Base-by-base conservation (phyloP, 2,113 vertebrate species). In the Erythrolamprus reginae region DNA sequence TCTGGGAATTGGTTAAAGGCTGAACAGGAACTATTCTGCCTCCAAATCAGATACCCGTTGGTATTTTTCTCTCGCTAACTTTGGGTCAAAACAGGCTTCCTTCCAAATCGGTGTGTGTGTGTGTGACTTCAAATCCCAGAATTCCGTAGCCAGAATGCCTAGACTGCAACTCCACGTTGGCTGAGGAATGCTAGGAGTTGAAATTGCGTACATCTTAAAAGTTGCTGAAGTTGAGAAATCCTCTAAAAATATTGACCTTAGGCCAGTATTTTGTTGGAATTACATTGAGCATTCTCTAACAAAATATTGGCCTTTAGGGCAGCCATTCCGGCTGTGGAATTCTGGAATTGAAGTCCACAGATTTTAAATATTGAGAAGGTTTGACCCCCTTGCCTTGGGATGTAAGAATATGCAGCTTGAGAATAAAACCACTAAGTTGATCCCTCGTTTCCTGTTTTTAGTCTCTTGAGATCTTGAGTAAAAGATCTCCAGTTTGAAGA, bases 61-160 rank as follows among this genome's bases (percentile, higher is more conserved):
- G 17, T 42, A 15, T 0, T 2, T 0, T 38, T 83, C 47, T 50
- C 28, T 26, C 0, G 0, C 4, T 7, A 83, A 48, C 47, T 33
- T 33, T 19, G 65, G 5, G 15, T 70, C n/a, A 70, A 70, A 70
- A 33, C 65, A 17, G n/a, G 12, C 0, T 70, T 38, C 38, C 5
- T 33, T 33, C n/a, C 1, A 3, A 70, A 70, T 33, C n/a, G n/a
- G n/a, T n/a, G n/a, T n/a, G n/a, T n/a, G n/a, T n/a, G n/a, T n/a
- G n/a, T n/a, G n/a, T n/a, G n/a, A 77, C 65, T 77, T 77, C 17
- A 21, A 38, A 8, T 77, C 33, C 65, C 65, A 77, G 65, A 77
- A 77, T 77, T 77, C 7, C 7, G 17, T 19, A 15, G 28, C 61
- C 28, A 65, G 12, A 28, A n/a, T 65, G 61, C 28, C n/a, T 65